These are phyloP conservation scores for Lasiurus cinereus DNA, from an alignment of 2,113 vertebrate species.

Conservation along the genomic window DNA sequence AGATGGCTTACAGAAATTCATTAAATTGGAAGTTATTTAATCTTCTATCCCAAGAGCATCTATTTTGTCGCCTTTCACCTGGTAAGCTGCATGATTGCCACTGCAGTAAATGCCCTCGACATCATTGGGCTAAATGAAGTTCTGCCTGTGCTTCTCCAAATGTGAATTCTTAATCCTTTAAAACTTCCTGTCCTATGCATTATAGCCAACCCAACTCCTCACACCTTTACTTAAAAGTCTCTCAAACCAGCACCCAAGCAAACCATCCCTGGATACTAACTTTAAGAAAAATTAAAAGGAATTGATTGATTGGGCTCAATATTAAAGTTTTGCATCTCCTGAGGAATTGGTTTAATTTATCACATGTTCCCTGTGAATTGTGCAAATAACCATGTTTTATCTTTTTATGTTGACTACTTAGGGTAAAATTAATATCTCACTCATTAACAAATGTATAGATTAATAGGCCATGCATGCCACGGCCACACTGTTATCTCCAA, in stretches of 20 bases:
- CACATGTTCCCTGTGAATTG: not conserved
- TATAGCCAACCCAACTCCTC: not conserved
- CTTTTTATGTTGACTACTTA: constrained; percentile 7
- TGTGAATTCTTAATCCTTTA: not conserved
- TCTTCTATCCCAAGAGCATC: not conserved
- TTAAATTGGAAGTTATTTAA: not conserved
- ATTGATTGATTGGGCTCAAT: not conserved
- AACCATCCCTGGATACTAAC: not conserved
- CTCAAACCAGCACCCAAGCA: not conserved
- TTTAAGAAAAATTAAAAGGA: not conserved
- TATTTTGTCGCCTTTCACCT: not conserved
- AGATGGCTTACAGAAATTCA: not conserved
- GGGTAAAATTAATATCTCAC: not conserved
- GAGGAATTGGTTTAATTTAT: constrained; percentile 4
- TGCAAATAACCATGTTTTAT: not conserved
- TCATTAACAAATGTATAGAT: not conserved
- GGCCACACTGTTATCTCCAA: not conserved
- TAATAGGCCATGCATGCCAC: not conserved
- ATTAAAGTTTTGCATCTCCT: not conserved
- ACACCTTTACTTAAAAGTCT: not conserved
- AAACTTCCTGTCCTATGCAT: not conserved
- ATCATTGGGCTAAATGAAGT: not conserved
- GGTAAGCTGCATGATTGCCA: not conserved
- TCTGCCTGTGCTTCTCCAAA: not conserved
- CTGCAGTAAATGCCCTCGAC: not conserved